Percentiles rank a stretch among this genome's conserved stretches.
Evolutionary conservation across 2,888 invertebrate genomes (phyloP).

Genomic region (Epistrophe eligans): DNA sequence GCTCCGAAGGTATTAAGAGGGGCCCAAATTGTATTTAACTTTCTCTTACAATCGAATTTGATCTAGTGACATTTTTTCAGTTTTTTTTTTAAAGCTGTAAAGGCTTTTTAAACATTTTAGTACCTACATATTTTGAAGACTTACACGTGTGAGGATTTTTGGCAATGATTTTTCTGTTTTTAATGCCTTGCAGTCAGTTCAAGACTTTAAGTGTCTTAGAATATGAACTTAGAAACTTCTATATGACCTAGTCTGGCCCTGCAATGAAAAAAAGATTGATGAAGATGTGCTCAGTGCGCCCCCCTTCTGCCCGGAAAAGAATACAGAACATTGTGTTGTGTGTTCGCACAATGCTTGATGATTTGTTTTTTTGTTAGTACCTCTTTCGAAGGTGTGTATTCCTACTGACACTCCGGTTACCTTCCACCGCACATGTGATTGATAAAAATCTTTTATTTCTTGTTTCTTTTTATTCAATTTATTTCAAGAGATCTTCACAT

Average conservation of each 20-base stretch:
- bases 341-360: constrained; percentile 68
- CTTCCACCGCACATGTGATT: constrained; percentile 33
- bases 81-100: background rate
- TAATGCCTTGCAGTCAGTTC: no score
- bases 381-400: constrained; percentile 32
- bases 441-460: constrained; percentile 58
- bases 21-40: background rate
- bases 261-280: background rate
- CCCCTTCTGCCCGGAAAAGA: constrained; percentile 10
- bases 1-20: background rate
- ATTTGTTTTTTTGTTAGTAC: constrained; percentile 41
- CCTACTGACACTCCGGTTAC: constrained; percentile 19
- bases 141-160: no score
- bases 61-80: background rate
- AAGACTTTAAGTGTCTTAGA: no score
- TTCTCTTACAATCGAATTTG: background rate
- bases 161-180: no score
- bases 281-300: constrained; percentile 29
- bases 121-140: no score
- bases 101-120: no score
- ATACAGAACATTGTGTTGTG: constrained; percentile 36
- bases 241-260: background rate
- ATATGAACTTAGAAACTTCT: background rate
- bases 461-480: constrained; percentile 18
- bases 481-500: constrained; percentile 32